Conservation (phyloP, 1,140 invertebrate species). For the Spodoptera frugiperda region DNA sequence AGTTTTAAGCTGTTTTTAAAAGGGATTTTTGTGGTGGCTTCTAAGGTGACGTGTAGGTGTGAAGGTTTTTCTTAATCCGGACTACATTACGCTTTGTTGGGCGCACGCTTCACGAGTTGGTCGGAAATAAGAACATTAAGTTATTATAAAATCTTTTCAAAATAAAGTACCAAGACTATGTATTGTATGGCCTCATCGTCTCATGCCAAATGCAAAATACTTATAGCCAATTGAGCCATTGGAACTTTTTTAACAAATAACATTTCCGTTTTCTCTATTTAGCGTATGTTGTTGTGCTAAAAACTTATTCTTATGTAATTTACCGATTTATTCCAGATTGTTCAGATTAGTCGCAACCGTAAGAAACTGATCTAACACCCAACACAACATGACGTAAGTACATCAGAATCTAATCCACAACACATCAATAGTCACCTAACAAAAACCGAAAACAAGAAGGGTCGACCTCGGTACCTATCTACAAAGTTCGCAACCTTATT, state of each 20-base stretch:
- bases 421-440: constrained; percentile 56
- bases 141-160: background rate
- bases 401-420: constrained; percentile 42
- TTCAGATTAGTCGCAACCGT: background rate
- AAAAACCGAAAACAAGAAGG: constrained; percentile 56
- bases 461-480: constrained; percentile 59
- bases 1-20: constrained; percentile 47
- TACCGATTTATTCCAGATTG: no score
- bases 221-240: no score
- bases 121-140: background rate
- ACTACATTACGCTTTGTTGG: constrained; percentile 29
- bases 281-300: no score
- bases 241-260: no score
- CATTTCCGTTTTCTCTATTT: no score
- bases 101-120: constrained; percentile 32
- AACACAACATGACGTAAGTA: constrained; percentile 30
- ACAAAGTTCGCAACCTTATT: constrained; percentile 74
- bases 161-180: no score
- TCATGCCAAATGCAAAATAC: no score
- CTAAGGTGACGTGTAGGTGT: constrained; percentile 31
- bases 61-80: constrained; percentile 32
- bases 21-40: constrained; percentile 38
- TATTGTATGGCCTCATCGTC: no score
- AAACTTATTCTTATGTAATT: no score
- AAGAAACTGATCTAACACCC: background rate